A percentile compares a stretch with the other conserved stretches of the same genome.
phyloP scores from a whole-genome alignment of 2,888 invertebrate genomes.

The Hydrotaea cyrtoneurina region DNA sequence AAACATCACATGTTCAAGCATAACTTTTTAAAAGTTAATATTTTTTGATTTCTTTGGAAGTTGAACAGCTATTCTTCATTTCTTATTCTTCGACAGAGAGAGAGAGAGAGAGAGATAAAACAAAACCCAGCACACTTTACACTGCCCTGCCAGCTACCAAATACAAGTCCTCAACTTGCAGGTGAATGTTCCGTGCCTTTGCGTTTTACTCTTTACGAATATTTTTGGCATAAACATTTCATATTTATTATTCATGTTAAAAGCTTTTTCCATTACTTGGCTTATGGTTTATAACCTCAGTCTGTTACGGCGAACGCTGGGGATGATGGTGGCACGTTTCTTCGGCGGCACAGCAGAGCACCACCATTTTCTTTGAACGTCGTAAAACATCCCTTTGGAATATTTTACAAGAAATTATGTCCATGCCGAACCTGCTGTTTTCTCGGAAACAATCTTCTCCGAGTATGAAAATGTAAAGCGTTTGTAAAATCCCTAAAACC shows the following conservation, averaged over 20 bases:
- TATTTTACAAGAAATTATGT: slow-evolving; percentile 58
- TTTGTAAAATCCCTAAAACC: slow-evolving; percentile 35
- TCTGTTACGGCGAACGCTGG: not conserved
- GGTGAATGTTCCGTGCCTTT: not conserved
- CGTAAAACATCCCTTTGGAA: slow-evolving; percentile 68
- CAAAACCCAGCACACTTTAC: not conserved
- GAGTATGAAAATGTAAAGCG: slow-evolving; percentile 26
- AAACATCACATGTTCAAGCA: not conserved
- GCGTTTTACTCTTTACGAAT: not conserved
- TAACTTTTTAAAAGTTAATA: slow-evolving; percentile 22
- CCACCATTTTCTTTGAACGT: slow-evolving; percentile 44
- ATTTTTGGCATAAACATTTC: slow-evolving; percentile 60
- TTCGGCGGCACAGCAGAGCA: not conserved
- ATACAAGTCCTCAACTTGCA: not conserved
- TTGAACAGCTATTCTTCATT: not conserved
- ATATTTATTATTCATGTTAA: slow-evolving; percentile 78
- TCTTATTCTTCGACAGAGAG: not conserved
- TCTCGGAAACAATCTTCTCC: slow-evolving; percentile 4
- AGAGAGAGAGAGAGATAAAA: not conserved
- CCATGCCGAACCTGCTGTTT: slow-evolving; percentile 8
- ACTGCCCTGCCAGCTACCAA: too few species aligned
- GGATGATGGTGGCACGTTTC: not conserved
- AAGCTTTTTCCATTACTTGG: slow-evolving; percentile 79
- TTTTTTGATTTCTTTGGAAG: slow-evolving; percentile 16
- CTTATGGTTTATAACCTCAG: slow-evolving; percentile 66